A percentile compares a stretch with the other conserved stretches of the same genome.
Conservation (phyloP, 2,888 invertebrate genomes). For the Ormia ochracea region DNA sequence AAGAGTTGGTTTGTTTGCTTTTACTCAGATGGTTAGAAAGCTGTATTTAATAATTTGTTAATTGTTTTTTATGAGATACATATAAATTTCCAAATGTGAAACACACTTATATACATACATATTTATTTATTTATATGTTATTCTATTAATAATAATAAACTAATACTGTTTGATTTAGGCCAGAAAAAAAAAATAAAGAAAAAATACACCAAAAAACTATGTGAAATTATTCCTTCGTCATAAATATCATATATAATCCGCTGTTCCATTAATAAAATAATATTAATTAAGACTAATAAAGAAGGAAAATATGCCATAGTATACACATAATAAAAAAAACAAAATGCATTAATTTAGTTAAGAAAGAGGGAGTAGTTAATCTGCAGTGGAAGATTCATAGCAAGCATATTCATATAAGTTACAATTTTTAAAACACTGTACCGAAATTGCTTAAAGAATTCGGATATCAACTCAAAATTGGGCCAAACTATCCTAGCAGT, state of each 20-base stretch:
- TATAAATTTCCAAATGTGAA: neutral
- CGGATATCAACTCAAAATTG: too few relatives aligned
- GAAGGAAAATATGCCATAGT: conserved; percentile 9
- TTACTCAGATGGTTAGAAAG: neutral
- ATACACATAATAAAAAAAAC: too few relatives aligned
- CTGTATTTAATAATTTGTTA: conserved; percentile 26
- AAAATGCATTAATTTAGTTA: too few relatives aligned
- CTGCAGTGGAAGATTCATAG: too few relatives aligned
- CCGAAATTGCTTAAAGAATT: too few relatives aligned
- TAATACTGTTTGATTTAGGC: conserved; percentile 3
- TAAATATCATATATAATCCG: conserved; percentile 47
- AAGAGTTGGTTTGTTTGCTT: conserved; percentile 11
- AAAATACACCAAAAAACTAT: neutral
- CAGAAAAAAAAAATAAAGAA: neutral
- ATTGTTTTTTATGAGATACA: conserved; percentile 25
- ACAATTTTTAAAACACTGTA: too few relatives aligned
- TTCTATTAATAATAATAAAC: neutral
- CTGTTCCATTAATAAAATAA: conserved; percentile 53
- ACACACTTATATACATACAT: too few relatives aligned
- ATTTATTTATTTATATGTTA: conserved; percentile 33
- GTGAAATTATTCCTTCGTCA: conserved; percentile 32
- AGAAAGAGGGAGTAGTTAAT: too few relatives aligned
- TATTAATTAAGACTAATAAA: conserved; percentile 34
- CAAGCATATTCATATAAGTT: too few relatives aligned
- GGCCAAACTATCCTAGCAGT: too few relatives aligned